These are phyloP conservation scores for Phalera bucephala DNA, from an alignment of 2,888 invertebrate genomes.

Conservation along the genomic window DNA sequence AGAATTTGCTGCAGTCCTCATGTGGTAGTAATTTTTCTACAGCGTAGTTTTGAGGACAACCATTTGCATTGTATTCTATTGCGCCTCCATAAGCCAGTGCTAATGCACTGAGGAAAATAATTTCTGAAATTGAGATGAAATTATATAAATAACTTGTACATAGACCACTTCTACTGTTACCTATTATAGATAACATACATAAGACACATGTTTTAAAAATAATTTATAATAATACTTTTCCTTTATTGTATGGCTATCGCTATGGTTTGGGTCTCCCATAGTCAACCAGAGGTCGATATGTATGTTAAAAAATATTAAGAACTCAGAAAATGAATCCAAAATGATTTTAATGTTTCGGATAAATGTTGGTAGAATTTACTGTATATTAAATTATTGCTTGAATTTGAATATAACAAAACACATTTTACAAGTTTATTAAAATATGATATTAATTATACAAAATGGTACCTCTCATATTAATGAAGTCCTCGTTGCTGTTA, in stretches of 20 bases:
- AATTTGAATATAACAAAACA: too few relatives aligned
- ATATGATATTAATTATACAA: background rate
- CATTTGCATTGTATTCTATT: background rate
- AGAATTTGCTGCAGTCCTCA: background rate
- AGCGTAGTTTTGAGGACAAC: background rate
- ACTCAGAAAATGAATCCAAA: too few relatives aligned
- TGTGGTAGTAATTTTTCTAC: constrained; percentile 1
- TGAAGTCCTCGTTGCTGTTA: background rate
- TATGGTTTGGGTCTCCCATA: too few relatives aligned
- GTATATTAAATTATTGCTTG: too few relatives aligned
- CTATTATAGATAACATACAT: background rate
- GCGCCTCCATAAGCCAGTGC: constrained; percentile 1
- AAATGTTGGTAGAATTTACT: too few relatives aligned
- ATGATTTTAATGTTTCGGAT: too few relatives aligned
- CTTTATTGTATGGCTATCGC: too few relatives aligned
- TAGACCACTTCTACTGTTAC: too few relatives aligned
- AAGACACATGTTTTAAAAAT: too few relatives aligned
- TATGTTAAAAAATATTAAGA: too few relatives aligned
- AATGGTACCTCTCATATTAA: constrained; percentile 13
- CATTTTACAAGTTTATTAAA: background rate
- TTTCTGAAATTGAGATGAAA: constrained; percentile 1
- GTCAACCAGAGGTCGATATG: too few relatives aligned
- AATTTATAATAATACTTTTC: too few relatives aligned
- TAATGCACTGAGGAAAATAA: constrained; percentile 1
- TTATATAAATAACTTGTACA: background rate